These are phyloP conservation scores for Luidia sarsii DNA, from an alignment of 53 echinoderm and acorn worm genomes.

Conservation along the genomic window DNA sequence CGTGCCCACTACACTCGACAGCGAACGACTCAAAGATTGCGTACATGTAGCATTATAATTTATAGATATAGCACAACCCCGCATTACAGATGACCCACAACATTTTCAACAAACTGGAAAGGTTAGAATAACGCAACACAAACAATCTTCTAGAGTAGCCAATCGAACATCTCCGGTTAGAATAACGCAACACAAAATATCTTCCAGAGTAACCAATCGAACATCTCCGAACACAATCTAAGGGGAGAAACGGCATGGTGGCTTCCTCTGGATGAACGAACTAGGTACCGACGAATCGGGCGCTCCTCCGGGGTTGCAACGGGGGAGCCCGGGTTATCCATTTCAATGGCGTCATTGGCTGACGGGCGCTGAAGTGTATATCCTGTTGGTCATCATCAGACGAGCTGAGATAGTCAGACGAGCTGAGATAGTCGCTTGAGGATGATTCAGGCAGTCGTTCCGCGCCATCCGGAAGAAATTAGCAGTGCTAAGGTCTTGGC, in stretches of 20 bases:
- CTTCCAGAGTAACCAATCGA: no score
- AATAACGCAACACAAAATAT: no score
- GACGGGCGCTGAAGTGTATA: constrained; percentile 2
- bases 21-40: no score
- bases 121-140: no score
- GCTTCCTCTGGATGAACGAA: constrained; percentile 4
- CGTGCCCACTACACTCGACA: no score
- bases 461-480: neutral
- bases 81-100: no score
- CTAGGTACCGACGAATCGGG: constrained; percentile 2
- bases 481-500: constrained; percentile 14
- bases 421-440: constrained; percentile 5
- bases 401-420: neutral
- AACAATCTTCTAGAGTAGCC: no score
- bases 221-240: no score
- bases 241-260: constrained; percentile 8
- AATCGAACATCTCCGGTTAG: no score
- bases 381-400: neutral
- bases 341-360: neutral
- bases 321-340: neutral
- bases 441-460: neutral
- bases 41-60: no score
- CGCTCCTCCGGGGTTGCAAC: neutral
- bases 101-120: no score
- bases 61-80: no score